Base-by-base conservation (phyloP, 2,797 vertebrate species). In the Acipenser oxyrinchus region DNA sequence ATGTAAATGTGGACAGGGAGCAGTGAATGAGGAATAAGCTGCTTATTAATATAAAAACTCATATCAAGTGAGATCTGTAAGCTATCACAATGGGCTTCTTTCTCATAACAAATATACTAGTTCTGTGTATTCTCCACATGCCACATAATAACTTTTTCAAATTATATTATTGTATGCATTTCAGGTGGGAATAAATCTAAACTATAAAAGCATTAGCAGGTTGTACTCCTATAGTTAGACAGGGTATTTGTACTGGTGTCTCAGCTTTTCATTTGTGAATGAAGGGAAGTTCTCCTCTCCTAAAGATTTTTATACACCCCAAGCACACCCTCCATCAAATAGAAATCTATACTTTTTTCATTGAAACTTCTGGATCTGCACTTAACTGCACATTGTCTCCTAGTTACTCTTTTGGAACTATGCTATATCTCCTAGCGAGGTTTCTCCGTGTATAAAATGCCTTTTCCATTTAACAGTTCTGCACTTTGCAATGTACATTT, bases 291-390 rank as follows among this genome's bases (percentile, higher is more conserved):
- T 67, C 51, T 70, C 69, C 49, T 53, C 49, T 67, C 65, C 48
- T 67, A 61, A 58, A 62, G 69, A 65, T 62, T 57, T 67, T 67
- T 70, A 67, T 60, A 63, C 51, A 66, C 61, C 65, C 49, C 52
- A 60, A 70, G 69, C 57, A 66, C 65, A 12, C 23, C 65, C 65
- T 63, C 69, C 62, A 67, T 70, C 61, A 67, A 66, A 67, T 13
- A 67, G 12, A 63, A 62, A 70, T 67, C 69, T 70, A 61, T 66
- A 12, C 66, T 67, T 61, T n/a, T 70, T 37, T 37, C 66, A 70
- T 67, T 50, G 66, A 49, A 64, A 67, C 61, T 70, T 60, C 65
- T 8, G 60, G 63, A 60, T 52, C 62, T 55, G 64, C 61, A 49
- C 66, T 63, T 66, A 48, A 63, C n/a, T 57, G 60, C 66, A 58